Percentiles rank a stretch among this genome's conserved stretches.
These are phyloP conservation scores for Prolemur simus DNA, from an alignment of 2,113 vertebrate species.

Conservation along the genomic window DNA sequence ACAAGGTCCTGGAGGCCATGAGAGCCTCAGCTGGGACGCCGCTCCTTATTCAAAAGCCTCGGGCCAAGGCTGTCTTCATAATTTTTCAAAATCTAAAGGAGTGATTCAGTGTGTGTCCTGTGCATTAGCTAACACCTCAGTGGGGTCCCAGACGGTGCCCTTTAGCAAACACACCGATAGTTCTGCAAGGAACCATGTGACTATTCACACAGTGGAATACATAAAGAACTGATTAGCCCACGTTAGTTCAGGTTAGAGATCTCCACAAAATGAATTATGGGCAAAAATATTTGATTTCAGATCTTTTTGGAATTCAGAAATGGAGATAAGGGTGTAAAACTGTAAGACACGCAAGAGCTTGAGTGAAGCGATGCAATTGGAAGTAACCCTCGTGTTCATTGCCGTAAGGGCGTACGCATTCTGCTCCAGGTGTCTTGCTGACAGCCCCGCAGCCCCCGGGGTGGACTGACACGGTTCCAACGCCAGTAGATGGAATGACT, in stretches of 20 bases:
- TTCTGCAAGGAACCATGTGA: not conserved
- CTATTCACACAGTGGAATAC: not conserved
- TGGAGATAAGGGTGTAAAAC: not conserved
- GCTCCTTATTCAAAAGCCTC: not conserved
- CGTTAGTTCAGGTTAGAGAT: not conserved
- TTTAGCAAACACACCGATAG: not conserved
- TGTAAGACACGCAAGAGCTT: not conserved
- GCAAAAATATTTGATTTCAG: not conserved
- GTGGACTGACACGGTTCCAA: accelerated
- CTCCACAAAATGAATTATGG: not conserved
- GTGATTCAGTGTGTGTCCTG: not conserved
- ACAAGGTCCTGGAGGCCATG: not conserved
- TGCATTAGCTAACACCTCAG: not conserved
- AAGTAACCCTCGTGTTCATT: not conserved
- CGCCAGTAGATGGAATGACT: not conserved
- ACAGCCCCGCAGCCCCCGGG: accelerated
- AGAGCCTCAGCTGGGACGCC: not conserved
- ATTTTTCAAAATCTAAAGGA: not conserved
- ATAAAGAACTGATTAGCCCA: not conserved
- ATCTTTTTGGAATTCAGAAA: not conserved
- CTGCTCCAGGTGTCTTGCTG: not conserved
- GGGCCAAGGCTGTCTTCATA: not conserved
- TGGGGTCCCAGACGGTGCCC: not conserved
- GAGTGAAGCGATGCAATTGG: not conserved
- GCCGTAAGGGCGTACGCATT: accelerated